Base-by-base conservation (phyloP, 2,888 invertebrate species). In the Lasioglossum vierecki region DNA sequence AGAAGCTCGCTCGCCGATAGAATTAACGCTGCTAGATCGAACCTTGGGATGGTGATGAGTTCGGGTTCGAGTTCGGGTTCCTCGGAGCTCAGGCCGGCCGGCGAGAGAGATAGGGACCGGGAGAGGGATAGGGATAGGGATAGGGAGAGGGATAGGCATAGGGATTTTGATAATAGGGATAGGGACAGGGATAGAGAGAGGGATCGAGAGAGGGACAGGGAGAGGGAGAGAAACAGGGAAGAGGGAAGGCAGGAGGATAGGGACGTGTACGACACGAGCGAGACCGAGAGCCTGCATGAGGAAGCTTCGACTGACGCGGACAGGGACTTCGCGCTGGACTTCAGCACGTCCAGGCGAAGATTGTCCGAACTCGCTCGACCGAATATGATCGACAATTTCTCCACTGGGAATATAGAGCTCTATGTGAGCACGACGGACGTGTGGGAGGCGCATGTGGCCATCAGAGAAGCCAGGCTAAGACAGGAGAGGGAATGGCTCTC, bases 391-490 rank as follows among this genome's bases (percentile, higher is more conserved):
- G 93, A 93, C 35, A 93, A 93, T 26, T 93, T 93, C 68, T 92
- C 94, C 1, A 92, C 93, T 0, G 92, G 93, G 22, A 95, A 95
- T 72, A 93, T 95, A 22, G 95, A 95, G 80, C 88, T 95, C 11
- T 95, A 95, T 79, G 94, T 95, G 4, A 94, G 95, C 91, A 83
- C 94, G 85, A 96, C 96, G 87, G 97, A 97, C 91, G 96, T 97
- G 44, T 97, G 97, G 96, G 97, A 97, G 92, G 97, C 97, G 18
- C 95, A 97, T 35, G 96, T 97, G 75, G 96, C 96, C 8, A 96
- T 97, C 86, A 95, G 97, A 92, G 97, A 97, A 91, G 96, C 96
- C 68, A 95, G 97, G 90, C 95, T 96, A 87, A 94, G 96, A 46
- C 95, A 96, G 86, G 96, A 96, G 87, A 89, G 91, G 22, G 90